phyloP scores from a whole-genome alignment of 2,888 invertebrate species.

The Mythimna loreyi region DNA sequence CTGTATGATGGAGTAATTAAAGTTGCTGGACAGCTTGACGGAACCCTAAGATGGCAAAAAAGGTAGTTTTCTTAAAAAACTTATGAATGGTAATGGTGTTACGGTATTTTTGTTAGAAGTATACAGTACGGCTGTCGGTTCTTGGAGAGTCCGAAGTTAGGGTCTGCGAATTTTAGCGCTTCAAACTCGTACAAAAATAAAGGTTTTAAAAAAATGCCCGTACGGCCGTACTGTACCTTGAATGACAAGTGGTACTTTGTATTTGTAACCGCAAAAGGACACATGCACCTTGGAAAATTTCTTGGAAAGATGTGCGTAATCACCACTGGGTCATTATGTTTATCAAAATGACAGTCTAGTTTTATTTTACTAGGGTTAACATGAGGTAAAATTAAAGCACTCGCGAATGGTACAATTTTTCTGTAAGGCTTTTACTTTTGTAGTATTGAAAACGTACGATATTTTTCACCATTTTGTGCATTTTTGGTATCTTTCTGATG shows the following conservation, averaged over 20 bases:
- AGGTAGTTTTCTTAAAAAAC: slow-evolving; percentile 24
- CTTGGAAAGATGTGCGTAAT: background rate
- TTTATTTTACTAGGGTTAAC: background rate
- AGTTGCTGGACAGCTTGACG: background rate
- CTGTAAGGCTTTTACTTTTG: background rate
- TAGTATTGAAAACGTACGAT: background rate
- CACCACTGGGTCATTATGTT: background rate
- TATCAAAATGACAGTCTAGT: background rate
- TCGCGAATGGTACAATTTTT: background rate
- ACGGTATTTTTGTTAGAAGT: background rate
- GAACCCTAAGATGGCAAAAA: background rate
- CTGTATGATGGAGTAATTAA: background rate
- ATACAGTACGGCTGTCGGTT: no score
- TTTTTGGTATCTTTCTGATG: background rate
- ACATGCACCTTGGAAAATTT: slow-evolving; percentile 1
- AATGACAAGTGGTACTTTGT: slow-evolving; percentile 5
- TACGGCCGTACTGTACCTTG: no score
- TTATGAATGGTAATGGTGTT: background rate
- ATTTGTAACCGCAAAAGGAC: slow-evolving; percentile 5
- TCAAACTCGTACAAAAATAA: no score
- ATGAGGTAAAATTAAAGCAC: background rate
- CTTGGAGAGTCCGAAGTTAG: no score
- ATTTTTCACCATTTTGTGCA: background rate
- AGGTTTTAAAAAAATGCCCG: no score
- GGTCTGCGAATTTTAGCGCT: no score